A percentile compares a stretch with the other conserved stretches of the same genome.
Conservation (phyloP, 2,113 vertebrate species). For the Engystomops pustulosus region DNA sequence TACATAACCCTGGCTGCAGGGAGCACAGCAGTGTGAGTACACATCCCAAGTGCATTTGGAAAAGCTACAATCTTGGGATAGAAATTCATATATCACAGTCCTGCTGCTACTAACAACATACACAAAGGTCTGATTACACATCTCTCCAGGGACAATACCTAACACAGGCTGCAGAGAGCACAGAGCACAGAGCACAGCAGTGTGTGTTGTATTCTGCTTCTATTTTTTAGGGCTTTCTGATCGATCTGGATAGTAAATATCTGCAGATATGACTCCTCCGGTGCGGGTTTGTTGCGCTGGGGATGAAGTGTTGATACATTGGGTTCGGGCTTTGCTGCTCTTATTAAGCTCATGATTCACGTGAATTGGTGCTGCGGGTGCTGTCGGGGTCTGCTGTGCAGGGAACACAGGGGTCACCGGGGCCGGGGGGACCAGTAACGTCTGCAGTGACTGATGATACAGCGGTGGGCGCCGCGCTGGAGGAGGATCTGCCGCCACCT, state of each 20-base stretch:
- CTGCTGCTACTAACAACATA: no score
- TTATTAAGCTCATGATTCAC: constrained; percentile 14
- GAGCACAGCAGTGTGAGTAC: no score
- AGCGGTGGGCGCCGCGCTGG: not conserved
- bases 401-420: not conserved
- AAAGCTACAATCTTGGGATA: no score
- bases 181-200: no score
- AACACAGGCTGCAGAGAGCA: no score
- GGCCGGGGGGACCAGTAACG: not conserved
- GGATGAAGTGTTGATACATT: not conserved
- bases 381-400: not conserved
- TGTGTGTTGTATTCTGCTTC: no score
- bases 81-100: no score
- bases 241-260: not conserved
- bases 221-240: no score
- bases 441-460: not conserved
- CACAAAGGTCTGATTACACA: no score
- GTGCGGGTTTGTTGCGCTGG: not conserved
- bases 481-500: not conserved
- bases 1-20: no score
- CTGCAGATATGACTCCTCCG: not conserved
- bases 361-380: not conserved
- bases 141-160: no score
- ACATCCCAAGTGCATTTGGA: no score
- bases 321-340: not conserved